Conservation (phyloP, 1,140 invertebrate species). For the Hermatobates lingyangjiaoensis region DNA sequence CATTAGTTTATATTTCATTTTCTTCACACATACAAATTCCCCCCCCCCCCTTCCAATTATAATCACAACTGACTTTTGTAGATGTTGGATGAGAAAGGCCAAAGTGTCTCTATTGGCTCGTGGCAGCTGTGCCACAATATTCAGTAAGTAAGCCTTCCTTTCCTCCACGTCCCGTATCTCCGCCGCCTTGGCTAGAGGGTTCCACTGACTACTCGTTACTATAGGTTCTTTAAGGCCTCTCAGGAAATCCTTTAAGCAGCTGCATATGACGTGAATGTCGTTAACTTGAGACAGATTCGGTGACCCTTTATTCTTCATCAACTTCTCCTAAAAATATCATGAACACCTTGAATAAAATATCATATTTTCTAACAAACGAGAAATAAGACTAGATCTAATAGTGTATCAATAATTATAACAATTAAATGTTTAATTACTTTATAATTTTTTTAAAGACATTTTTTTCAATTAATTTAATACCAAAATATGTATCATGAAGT, state of each 20-base stretch:
- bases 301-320: constrained; percentile 48
- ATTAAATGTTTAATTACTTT: too few relatives aligned
- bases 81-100: constrained; percentile 64
- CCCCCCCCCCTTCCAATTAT: too few relatives aligned
- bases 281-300: constrained; percentile 42
- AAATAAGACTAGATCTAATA: too few relatives aligned
- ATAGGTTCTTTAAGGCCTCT: constrained; percentile 62
- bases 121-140: constrained; percentile 52
- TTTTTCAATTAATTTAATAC: too few relatives aligned
- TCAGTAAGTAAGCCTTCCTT: constrained; percentile 35
- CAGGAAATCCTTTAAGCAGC: constrained; percentile 74
- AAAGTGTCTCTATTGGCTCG: constrained; percentile 71
- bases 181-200: constrained; percentile 55
- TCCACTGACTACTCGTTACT: constrained; percentile 53
- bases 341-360: too few relatives aligned
- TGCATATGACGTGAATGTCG: constrained; percentile 65
- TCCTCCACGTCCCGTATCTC: constrained; percentile 32
- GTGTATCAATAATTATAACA: too few relatives aligned
- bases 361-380: too few relatives aligned
- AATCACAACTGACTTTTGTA: too few relatives aligned
- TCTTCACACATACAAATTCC: too few relatives aligned
- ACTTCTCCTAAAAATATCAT: constrained; percentile 43
- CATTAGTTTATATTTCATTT: too few relatives aligned
- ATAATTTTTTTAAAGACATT: too few relatives aligned
- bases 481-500: too few relatives aligned